Conservation (phyloP, 2,888 invertebrate species). For the Lomographa bimaculata region DNA sequence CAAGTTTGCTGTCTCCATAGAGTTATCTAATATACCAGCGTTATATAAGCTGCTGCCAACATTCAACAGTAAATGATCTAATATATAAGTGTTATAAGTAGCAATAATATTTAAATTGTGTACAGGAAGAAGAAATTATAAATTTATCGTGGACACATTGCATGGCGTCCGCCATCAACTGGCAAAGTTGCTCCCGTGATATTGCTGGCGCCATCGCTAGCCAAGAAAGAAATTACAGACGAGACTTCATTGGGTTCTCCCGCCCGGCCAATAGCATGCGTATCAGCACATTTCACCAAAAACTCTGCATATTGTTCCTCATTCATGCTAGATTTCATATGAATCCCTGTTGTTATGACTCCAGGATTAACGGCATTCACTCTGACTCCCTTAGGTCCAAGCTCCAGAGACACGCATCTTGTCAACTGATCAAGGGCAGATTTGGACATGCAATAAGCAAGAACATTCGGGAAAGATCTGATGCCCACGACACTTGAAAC, state of each 20-base stretch:
- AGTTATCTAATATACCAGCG: too few relatives aligned
- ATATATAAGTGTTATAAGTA: too few relatives aligned
- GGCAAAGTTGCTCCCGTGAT: conserved; percentile 93
- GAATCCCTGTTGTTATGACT: conserved; percentile 94
- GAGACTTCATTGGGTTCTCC: conserved; percentile 94
- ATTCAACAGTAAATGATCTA: too few relatives aligned
- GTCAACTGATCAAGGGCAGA: conserved; percentile 97
- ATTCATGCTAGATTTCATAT: conserved; percentile 91
- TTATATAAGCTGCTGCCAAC: too few relatives aligned
- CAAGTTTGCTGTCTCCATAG: too few relatives aligned
- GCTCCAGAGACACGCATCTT: conserved; percentile 92
- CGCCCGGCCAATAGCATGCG: conserved; percentile 95
- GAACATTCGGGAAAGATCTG: conserved; percentile 93
- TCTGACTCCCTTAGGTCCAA: conserved; percentile 90
- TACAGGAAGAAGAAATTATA: too few relatives aligned
- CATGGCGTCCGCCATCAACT: conserved; percentile 95
- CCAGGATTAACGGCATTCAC: conserved; percentile 97
- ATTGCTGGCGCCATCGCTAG: conserved; percentile 92
- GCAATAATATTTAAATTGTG: too few relatives aligned
- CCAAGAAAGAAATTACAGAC: conserved; percentile 93
- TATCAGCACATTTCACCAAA: conserved; percentile 90
- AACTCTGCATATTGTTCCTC: conserved; percentile 91
- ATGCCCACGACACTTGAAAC: conserved; percentile 96
- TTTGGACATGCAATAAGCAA: conserved; percentile 97
- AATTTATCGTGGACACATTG: conserved; percentile 91